phyloP scores from a whole-genome alignment of 2,113 vertebrate genomes.

The Lepus timidus region DNA sequence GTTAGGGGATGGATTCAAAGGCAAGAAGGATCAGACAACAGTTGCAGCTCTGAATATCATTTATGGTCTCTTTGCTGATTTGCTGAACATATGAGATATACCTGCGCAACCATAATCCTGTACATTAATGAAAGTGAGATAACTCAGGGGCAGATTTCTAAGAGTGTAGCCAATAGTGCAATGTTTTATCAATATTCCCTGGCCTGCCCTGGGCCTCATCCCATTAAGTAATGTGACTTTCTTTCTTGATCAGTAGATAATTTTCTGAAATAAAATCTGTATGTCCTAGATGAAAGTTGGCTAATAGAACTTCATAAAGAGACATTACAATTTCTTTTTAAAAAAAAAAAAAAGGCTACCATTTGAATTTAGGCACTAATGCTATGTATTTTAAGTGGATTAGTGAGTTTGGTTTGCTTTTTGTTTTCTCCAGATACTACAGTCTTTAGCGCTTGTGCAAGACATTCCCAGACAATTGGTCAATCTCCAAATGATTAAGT shows the following conservation, averaged over 20 bases:
- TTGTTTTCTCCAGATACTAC: neutral
- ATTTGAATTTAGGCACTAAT: neutral
- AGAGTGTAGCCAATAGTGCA: neutral
- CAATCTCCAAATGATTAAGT: neutral
- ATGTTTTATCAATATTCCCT: neutral
- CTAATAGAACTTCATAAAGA: neutral
- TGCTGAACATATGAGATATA: neutral
- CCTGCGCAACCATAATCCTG: neutral
- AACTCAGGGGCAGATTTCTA: neutral
- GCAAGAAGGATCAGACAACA: neutral
- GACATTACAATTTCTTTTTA: neutral
- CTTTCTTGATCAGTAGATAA: neutral
- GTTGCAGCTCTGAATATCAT: neutral
- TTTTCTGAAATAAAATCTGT: neutral
- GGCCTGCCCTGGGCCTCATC: neutral
- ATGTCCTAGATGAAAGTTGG: neutral
- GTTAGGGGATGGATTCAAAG: constrained; percentile 22
- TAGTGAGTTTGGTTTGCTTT: neutral
- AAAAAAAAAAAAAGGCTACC: neutral
- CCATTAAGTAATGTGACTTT: neutral
- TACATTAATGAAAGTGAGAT: neutral
- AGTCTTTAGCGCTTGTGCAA: neutral
- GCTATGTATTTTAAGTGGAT: neutral
- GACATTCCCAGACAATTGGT: neutral
- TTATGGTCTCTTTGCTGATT: neutral